Evolutionary conservation across 2,797 vertebrate species (phyloP).

Genomic region (Acanthurus lineatus): DNA sequence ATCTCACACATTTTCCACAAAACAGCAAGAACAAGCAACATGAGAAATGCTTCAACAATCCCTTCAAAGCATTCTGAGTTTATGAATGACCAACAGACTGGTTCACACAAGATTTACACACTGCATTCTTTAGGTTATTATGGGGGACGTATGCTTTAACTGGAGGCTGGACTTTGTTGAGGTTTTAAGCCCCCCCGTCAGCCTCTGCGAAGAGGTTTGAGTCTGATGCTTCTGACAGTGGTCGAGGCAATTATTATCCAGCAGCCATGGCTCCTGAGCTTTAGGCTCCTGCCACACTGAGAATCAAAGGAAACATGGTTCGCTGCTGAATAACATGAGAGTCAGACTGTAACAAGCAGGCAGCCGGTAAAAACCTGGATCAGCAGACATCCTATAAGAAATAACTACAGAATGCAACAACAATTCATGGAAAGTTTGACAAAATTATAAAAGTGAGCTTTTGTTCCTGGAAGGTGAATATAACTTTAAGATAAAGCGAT

Average conservation of each 20-base stretch:
- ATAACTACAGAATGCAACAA: too few species aligned
- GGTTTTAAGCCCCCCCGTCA: not conserved
- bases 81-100: not conserved
- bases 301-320: constrained; percentile 29
- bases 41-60: not conserved
- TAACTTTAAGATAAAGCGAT: too few species aligned
- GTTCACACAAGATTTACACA: constrained; percentile 4
- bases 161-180: not conserved
- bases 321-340: constrained; percentile 15
- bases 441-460: too few species aligned
- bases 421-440: too few species aligned
- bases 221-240: not conserved
- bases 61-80: constrained; percentile 4
- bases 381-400: not conserved
- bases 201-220: not conserved
- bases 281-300: not conserved
- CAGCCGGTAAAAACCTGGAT: not conserved
- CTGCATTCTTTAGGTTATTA: not conserved
- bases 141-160: not conserved
- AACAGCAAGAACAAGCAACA: constrained; percentile 5
- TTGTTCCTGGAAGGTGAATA: too few species aligned
- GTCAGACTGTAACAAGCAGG: constrained; percentile 1
- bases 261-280: constrained; percentile 15
- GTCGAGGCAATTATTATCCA: constrained; percentile 18
- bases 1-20: constrained; percentile 16